Percentiles rank a stretch among this genome's conserved stretches.
Evolutionary conservation across 1,140 invertebrate species (phyloP).

Genomic region (Bombus terrestris): DNA sequence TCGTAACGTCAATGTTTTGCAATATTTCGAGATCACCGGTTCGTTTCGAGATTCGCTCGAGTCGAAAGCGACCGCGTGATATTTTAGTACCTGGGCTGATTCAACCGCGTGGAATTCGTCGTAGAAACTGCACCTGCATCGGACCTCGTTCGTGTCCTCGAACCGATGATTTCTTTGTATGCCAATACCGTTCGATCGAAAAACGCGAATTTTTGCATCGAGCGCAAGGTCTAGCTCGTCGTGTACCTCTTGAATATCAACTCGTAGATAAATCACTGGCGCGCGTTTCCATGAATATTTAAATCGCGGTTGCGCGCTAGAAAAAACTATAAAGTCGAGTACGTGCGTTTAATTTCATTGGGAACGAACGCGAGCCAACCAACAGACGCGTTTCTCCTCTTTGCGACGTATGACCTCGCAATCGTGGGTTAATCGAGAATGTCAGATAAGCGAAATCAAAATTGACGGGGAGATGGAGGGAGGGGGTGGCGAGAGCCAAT

Average conservation of each 20-base stretch:
- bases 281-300: constrained; percentile 13
- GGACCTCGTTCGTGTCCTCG: constrained; percentile 46
- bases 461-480: neutral
- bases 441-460: constrained; percentile 20
- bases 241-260: constrained; percentile 49
- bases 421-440: constrained; percentile 13
- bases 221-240: neutral
- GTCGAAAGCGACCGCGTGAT: neutral
- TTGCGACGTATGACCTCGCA: neutral
- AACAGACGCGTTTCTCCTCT: neutral
- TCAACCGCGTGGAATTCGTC: constrained; percentile 66
- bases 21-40: neutral
- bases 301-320: neutral
- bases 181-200: constrained; percentile 49
- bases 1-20: neutral
- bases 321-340: neutral
- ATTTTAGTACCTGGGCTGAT: constrained; percentile 34
- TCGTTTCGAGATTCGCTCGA: neutral
- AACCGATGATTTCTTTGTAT: constrained; percentile 57
- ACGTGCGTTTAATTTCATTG: neutral
- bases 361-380: neutral
- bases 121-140: constrained; percentile 54
- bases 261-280: neutral
- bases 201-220: constrained; percentile 28
- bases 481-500: neutral